Evolutionary conservation across 2,797 vertebrate species (phyloP).

Genomic region (Myiothlypis chrysogaster): DNA sequence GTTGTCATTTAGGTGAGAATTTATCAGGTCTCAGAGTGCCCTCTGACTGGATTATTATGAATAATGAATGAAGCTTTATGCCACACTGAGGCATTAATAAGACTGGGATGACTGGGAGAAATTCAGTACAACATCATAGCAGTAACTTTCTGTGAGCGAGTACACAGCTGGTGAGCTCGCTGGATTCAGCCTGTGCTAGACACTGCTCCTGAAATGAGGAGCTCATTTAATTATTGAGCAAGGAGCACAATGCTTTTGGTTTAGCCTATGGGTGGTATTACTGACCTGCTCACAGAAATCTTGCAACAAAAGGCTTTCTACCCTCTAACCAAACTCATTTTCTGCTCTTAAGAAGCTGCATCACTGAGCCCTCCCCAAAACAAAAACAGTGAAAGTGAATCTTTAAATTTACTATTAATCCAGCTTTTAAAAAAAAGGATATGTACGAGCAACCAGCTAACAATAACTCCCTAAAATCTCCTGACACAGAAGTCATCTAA

Average conservation of each 20-base stretch:
- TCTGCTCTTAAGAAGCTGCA: not conserved
- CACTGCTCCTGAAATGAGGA: not conserved
- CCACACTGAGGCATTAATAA: conserved; percentile 90
- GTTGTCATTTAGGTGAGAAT: conserved; percentile 97
- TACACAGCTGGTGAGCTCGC: conserved; percentile 70
- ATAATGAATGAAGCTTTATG: conserved; percentile 97
- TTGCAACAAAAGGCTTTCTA: not conserved
- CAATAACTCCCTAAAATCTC: not conserved
- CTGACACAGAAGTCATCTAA: not conserved
- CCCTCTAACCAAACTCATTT: conserved; percentile 2
- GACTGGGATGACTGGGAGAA: conserved; percentile 82
- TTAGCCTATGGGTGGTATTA: conserved; percentile 46
- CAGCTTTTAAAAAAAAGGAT: not conserved
- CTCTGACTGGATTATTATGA: conserved; percentile 93
- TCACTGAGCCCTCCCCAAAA: not conserved
- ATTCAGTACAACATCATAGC: conserved; percentile 74
- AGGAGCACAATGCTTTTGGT: not conserved
- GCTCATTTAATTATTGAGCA: conserved; percentile 59
- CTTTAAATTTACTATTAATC: not conserved
- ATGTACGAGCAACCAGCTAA: not conserved
- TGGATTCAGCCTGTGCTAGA: not conserved
- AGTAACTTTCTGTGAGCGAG: conserved; percentile 62
- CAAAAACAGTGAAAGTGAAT: not conserved
- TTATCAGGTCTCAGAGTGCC: conserved; percentile 93
- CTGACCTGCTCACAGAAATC: not conserved